Evolutionary conservation across 1,140 invertebrate species (phyloP), one percentile per base, ranked within the genome.

Genomic region (Ylistrum balloti): DNA sequence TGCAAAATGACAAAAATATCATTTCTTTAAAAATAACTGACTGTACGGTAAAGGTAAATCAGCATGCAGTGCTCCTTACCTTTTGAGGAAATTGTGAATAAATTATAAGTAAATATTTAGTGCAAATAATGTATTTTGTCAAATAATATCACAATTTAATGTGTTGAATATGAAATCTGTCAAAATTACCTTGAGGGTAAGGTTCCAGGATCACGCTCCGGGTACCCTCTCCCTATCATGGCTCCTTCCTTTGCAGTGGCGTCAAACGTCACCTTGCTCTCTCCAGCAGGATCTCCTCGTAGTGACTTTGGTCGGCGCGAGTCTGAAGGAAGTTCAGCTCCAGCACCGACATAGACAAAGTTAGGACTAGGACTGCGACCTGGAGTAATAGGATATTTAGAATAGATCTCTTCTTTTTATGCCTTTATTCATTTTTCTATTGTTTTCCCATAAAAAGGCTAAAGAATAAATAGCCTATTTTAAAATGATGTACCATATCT

Each of bases 331-430:
- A 95, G 87, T 15, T 93, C 92, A 17, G 94, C 95, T 0, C 95
- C 95, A 20, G 95, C 94, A 22, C 95, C 95, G 74, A 95, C 95
- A 91, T 95, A 96, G 13, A 95, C 93, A 94, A 96, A 96, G 22
- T 92, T 92, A 33, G 93, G 90, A 91, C 95, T 96, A 0, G 95
- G 94, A 91, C 95, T 95, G n/a, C 92, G 88, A 92, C 94, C 95
- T 96, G 48, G 0, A 92, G 38, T 74, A 74, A 74, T 28, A n/a
- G n/a, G n/a, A n/a, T n/a, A n/a, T n/a, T n/a, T n/a, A n/a, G n/a
- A n/a, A n/a, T n/a, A n/a, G n/a, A n/a, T n/a, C n/a, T n/a, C n/a
- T n/a, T n/a, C n/a, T n/a, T n/a, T n/a, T n/a, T n/a, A n/a, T n/a
- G n/a, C n/a, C n/a, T n/a, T n/a, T n/a, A n/a, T n/a, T n/a, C n/a